Evolutionary conservation across 2,113 vertebrate species (phyloP).

Genomic region (Reinhardtius hippoglossoides): DNA sequence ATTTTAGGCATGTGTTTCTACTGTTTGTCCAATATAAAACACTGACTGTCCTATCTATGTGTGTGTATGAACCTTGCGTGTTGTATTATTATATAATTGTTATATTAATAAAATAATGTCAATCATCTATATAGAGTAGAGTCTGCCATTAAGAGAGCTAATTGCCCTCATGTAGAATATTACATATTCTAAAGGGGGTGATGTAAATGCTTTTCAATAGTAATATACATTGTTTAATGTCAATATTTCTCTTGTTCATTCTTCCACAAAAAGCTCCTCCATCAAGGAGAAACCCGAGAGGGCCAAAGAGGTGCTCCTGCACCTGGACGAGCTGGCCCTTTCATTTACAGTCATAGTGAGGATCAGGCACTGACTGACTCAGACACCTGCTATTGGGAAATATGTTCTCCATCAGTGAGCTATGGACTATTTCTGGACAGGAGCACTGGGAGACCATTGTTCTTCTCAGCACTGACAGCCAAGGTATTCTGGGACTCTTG

Average conservation of each 20-base stretch:
- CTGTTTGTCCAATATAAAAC: slow-evolving; percentile 5
- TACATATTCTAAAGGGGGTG: slow-evolving; percentile 6
- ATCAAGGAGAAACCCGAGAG: slow-evolving; percentile 78
- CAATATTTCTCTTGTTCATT: slow-evolving; percentile 70
- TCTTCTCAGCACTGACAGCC: slow-evolving; percentile 75
- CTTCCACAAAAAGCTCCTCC: slow-evolving; percentile 65
- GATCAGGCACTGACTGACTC: slow-evolving; percentile 82
- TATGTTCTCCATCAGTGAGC: slow-evolving; percentile 86
- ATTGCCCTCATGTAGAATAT: slow-evolving; percentile 5
- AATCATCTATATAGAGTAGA: background rate
- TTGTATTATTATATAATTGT: background rate
- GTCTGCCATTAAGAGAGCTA: slow-evolving; percentile 8
- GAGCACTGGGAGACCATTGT: slow-evolving; percentile 85
- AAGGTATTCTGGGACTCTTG: slow-evolving; percentile 83
- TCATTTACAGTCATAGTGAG: slow-evolving; percentile 80
- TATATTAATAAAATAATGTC: slow-evolving; percentile 14
- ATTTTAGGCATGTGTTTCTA: slow-evolving; percentile 23
- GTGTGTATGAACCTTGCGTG: background rate
- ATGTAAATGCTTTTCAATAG: slow-evolving; percentile 34
- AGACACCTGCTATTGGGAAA: slow-evolving; percentile 85
- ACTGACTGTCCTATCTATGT: background rate
- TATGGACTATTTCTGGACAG: slow-evolving; percentile 78
- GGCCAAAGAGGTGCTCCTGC: slow-evolving; percentile 71
- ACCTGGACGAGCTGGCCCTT: slow-evolving; percentile 81
- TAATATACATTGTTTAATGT: slow-evolving; percentile 39